phyloP scores from a whole-genome alignment of 2,797 vertebrate genomes.

The Pantherophis vulpinus region DNA sequence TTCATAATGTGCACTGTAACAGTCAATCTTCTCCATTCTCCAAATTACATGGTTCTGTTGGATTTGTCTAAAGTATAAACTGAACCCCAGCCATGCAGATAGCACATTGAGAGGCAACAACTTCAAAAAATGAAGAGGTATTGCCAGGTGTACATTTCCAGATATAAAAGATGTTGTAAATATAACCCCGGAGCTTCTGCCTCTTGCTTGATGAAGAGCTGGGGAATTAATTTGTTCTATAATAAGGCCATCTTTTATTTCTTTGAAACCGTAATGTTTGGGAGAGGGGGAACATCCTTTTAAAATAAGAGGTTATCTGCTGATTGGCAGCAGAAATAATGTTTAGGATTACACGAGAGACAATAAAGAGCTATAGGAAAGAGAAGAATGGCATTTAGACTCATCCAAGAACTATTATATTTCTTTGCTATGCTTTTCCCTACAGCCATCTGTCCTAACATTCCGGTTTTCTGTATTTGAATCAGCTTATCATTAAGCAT shows the following conservation, averaged over 20 bases:
- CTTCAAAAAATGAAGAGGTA: slow-evolving; percentile 24
- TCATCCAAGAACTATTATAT: background rate
- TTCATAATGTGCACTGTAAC: slow-evolving; percentile 35
- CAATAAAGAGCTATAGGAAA: background rate
- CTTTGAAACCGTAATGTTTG: slow-evolving; percentile 18
- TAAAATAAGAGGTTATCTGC: slow-evolving; percentile 13
- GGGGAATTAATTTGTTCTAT: slow-evolving; percentile 4
- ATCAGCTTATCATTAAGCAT: background rate
- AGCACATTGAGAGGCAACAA: slow-evolving; percentile 35
- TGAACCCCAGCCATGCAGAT: background rate
- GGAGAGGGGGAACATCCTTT: slow-evolving; percentile 5
- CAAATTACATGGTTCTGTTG: slow-evolving; percentile 32
- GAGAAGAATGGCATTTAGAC: slow-evolving; percentile 12
- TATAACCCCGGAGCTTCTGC: slow-evolving; percentile 1
- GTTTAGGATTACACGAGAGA: background rate
- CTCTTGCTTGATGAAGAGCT: slow-evolving; percentile 11
- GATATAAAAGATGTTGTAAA: slow-evolving; percentile 2
- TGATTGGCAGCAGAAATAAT: slow-evolving; percentile 15
- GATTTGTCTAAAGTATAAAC: slow-evolving; percentile 48
- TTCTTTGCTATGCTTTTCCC: background rate
- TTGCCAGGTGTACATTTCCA: background rate
- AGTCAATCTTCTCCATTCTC: slow-evolving; percentile 56
- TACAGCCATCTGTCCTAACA: background rate
- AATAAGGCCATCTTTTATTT: slow-evolving; percentile 21
- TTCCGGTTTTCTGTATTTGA: slow-evolving; percentile 11